Conservation (phyloP, 2,113 vertebrate genomes). For the Blennius ocellaris region DNA sequence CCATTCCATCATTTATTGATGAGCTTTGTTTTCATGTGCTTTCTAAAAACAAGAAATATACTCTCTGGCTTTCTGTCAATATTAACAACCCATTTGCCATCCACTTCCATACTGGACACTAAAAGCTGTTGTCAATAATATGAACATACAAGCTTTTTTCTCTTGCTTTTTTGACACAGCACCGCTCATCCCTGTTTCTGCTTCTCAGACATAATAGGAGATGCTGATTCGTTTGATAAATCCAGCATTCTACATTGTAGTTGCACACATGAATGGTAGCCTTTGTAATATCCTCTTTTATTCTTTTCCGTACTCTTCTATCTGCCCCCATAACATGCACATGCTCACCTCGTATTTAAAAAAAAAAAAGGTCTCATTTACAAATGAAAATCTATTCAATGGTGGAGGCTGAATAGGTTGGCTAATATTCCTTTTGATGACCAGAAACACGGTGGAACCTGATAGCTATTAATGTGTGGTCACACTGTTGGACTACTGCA, state of each 20-base stretch:
- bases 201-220: constrained; percentile 32
- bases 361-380: constrained; percentile 71
- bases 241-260: constrained; percentile 21
- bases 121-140: not conserved
- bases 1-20: too few species aligned
- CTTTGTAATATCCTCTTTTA: constrained; percentile 57
- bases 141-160: not conserved
- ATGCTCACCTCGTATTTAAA: constrained; percentile 45
- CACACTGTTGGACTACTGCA: constrained; percentile 48
- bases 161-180: not conserved
- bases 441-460: constrained; percentile 81
- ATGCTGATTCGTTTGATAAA: constrained; percentile 42
- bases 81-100: not conserved
- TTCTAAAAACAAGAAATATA: not conserved
- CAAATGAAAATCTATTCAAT: constrained; percentile 82
- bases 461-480: constrained; percentile 78
- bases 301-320: constrained; percentile 29
- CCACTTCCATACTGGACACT: not conserved
- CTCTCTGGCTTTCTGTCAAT: not conserved
- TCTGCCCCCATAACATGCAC: constrained; percentile 27
- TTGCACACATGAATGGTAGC: constrained; percentile 46
- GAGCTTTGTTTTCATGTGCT: too few species aligned
- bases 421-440: constrained; percentile 84
- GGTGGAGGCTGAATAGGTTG: constrained; percentile 67
- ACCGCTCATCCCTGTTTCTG: constrained; percentile 14